phyloP scores from a whole-genome alignment of 92 coral and sea anemone genomes.

The Chrysogorgia sp. region DNA sequence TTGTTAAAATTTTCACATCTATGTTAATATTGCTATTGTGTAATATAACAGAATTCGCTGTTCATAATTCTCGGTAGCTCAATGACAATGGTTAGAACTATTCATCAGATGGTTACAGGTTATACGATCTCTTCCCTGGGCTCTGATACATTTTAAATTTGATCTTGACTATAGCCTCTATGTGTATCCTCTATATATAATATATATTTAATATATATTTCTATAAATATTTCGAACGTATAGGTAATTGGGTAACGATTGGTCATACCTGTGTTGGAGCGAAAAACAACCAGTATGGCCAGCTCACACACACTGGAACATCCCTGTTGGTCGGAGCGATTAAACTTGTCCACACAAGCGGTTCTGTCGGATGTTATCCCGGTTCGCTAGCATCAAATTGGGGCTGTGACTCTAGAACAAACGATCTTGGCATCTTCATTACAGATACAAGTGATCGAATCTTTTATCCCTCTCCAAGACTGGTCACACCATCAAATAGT shows the following conservation, averaged over 20 bases:
- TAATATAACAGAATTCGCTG: too few relatives aligned
- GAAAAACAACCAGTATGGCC: not conserved
- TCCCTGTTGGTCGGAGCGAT: not conserved
- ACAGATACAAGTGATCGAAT: not conserved
- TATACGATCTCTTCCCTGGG: too few relatives aligned
- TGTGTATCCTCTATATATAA: too few relatives aligned
- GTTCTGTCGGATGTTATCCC: not conserved
- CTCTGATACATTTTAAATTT: too few relatives aligned
- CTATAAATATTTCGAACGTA: too few relatives aligned
- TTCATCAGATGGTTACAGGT: too few relatives aligned
- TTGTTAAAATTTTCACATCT: too few relatives aligned
- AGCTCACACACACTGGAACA: not conserved
- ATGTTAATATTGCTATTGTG: too few relatives aligned
- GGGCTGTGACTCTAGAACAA: not conserved
- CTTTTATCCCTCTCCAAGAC: constrained; percentile 1
- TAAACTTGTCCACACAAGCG: not conserved
- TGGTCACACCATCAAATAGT: not conserved
- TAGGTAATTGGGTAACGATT: not conserved
- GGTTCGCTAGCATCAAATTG: not conserved
- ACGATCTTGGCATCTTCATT: not conserved
- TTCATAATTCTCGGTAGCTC: too few relatives aligned
- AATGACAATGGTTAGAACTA: too few relatives aligned
- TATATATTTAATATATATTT: too few relatives aligned
- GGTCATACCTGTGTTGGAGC: not conserved
- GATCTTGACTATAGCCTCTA: too few relatives aligned